Base-by-base conservation (phyloP, 2,113 vertebrate species). In the Onychostruthus taczanowskii region DNA sequence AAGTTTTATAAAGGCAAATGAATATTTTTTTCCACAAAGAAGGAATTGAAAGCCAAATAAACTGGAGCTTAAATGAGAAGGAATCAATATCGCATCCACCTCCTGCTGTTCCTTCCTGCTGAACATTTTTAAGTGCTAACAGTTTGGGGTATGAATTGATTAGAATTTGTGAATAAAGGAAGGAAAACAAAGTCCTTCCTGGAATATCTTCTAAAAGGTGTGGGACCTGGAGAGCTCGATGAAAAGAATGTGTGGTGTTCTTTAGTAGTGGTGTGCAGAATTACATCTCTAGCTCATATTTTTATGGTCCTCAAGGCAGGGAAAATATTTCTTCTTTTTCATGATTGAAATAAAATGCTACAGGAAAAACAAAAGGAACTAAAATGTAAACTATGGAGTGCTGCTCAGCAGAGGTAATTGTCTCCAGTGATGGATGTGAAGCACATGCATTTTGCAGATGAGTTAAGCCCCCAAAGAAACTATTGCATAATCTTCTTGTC, bases 391-490 rank as follows among this genome's bases (percentile, higher is more conserved):
- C 69, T 28, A 23, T 72, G 47, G 35, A 84, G 68, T 27, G 56
- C 61, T 81, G 62, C 70, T 91, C 69, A 53, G 69, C n/a, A 84
- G 76, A 94, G 52, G 69, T 91, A 95, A 89, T 96, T 91, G 80
- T 91, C 89, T 87, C 56, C 91, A 91, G 93, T 64, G 91, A 84
- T 81, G 77, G 58, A 89, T 92, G 69, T 9, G 28, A 84, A 94
- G 94, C 86, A 93, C 79, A 74, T 92, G 91, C 52, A 78, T 94
- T 91, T 91, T 95, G 56, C 89, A 89, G 84, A 76, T 89, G 77
- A 84, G 20, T 84, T 89, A 94, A 78, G 6, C 64, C 52, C 43
- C 15, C 17, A 78, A 90, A 91, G 69, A 92, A 95, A 52, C 17
- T 26, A 74, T 82, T 82, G 73, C 41, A 31, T 64, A 82, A 87